A percentile compares a stretch with the other conserved stretches of the same genome.
Conservation (phyloP, 2,888 invertebrate genomes). For the Protonemura montana region DNA sequence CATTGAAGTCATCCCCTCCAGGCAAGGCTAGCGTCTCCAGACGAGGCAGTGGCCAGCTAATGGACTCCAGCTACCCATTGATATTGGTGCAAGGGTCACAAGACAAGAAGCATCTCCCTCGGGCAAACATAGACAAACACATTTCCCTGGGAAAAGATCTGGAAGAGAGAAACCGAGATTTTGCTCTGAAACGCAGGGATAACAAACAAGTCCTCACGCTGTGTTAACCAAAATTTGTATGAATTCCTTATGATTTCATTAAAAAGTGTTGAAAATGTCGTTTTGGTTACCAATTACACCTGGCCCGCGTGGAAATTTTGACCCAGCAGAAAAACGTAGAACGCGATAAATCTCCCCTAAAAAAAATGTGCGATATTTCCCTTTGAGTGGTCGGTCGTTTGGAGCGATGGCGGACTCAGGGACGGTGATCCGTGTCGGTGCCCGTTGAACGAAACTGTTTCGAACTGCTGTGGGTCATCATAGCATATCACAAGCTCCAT, state of each 20-base stretch:
- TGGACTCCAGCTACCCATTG: background rate
- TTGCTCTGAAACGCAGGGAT: background rate
- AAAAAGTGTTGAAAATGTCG: background rate
- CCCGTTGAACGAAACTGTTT: background rate
- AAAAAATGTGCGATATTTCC: background rate
- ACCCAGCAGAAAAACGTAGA: background rate
- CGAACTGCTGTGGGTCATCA: background rate
- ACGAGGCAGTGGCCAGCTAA: background rate
- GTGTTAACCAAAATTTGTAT: background rate
- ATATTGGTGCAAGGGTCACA: background rate
- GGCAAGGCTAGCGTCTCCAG: background rate
- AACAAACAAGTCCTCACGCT: background rate
- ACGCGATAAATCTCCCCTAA: background rate
- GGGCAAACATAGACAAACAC: background rate
- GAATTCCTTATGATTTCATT: background rate
- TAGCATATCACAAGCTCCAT: slow-evolving; percentile 20
- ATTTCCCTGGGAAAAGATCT: background rate
- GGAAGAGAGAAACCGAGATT: background rate
- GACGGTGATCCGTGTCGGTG: slow-evolving; percentile 24
- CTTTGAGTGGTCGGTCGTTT: background rate
- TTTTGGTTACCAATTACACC: background rate
- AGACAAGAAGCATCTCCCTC: background rate
- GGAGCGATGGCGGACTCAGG: background rate
- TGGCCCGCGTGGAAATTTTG: background rate
- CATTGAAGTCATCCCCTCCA: too few relatives aligned